phyloP scores from a whole-genome alignment of 2,888 invertebrate genomes.

The Formica aserva region DNA sequence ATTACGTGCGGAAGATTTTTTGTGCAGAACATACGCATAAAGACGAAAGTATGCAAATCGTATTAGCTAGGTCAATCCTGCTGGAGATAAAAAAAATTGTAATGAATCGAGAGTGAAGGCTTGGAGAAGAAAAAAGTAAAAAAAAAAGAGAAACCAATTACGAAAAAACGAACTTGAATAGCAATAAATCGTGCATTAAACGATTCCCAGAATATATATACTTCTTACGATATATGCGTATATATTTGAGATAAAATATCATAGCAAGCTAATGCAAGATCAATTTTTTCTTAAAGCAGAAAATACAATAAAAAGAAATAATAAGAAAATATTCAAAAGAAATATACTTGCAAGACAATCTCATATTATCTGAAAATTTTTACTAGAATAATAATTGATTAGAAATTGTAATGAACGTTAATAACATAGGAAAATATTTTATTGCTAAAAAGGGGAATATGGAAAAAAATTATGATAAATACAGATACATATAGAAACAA shows the following conservation, averaged over 20 bases:
- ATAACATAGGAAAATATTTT: not conserved
- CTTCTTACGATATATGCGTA: slow-evolving; percentile 81
- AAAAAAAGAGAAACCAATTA: slow-evolving; percentile 84
- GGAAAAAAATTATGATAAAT: not conserved
- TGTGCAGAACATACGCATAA: not conserved
- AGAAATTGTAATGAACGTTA: not conserved
- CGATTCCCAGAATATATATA: slow-evolving; percentile 84
- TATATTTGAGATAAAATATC: slow-evolving; percentile 86
- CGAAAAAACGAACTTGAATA: slow-evolving; percentile 82
- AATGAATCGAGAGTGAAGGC: slow-evolving; percentile 43
- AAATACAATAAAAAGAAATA: slow-evolving; percentile 23
- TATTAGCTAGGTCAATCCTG: slow-evolving; percentile 5
- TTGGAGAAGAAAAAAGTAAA: slow-evolving; percentile 79
- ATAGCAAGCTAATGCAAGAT: slow-evolving; percentile 83
- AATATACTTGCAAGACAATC: slow-evolving; percentile 15
- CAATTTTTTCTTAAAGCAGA: slow-evolving; percentile 65
- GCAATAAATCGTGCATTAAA: slow-evolving; percentile 80
- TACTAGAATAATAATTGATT: slow-evolving; percentile 5
- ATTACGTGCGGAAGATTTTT: not conserved
- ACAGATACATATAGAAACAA: not conserved
- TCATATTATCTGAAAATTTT: not conserved
- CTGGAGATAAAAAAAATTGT: slow-evolving; percentile 38
- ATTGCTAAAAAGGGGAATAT: no score
- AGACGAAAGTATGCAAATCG: not conserved
- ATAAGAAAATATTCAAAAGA: slow-evolving; percentile 3